Base-by-base conservation (phyloP, 30 jellyfish, hydroid and myxozoan genomes). In the Aurelia sp. region DNA sequence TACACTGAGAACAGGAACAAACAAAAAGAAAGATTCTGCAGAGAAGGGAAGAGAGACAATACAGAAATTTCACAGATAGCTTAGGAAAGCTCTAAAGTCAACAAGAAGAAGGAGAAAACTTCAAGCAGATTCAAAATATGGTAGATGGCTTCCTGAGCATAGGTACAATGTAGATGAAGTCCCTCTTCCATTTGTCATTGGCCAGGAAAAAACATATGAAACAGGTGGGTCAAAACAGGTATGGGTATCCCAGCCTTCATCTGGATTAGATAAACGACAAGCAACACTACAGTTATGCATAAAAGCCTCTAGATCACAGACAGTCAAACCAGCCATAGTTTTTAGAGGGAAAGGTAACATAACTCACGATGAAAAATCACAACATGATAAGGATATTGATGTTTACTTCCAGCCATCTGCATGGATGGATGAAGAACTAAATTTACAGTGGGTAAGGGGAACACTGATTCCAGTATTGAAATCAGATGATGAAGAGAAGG, bases 201-300 rank as follows among this genome's bases (percentile, higher is more conserved):
- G 74, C 22, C 77, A 60, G 61, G 74, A 75, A 57, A 75, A 55
- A 53, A 75, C 74, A 55, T 75, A 75, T 75, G 74, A 75, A 57
- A 53, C 23, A 12, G 27, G 30, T 17, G 86, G 73, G 22, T 55
- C 73, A 73, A 75, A 75, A 37, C 74, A 81, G 76, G 81, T 81
- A 67, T 81, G 91, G 91, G 84, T 81, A 37, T 35, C 74, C 84
- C 82, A 81, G 71, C 91, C 83, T 22, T 50, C 63, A 64, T 66
- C 76, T 21, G 91, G 91, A 50, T 21, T 71, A 21, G 81, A 81
- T 53, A 81, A 81, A 33, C 83, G 91, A 30, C 82, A 81, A 63
- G 69, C 67, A 21, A 62, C 91, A 22, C 83, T 81, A 27, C 76
- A 81, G 58, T 11, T 81, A 17, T 81, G 84, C 76, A 64, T 81